phyloP scores from a whole-genome alignment of 2,113 vertebrate genomes.

The Gymnarchus niloticus region DNA sequence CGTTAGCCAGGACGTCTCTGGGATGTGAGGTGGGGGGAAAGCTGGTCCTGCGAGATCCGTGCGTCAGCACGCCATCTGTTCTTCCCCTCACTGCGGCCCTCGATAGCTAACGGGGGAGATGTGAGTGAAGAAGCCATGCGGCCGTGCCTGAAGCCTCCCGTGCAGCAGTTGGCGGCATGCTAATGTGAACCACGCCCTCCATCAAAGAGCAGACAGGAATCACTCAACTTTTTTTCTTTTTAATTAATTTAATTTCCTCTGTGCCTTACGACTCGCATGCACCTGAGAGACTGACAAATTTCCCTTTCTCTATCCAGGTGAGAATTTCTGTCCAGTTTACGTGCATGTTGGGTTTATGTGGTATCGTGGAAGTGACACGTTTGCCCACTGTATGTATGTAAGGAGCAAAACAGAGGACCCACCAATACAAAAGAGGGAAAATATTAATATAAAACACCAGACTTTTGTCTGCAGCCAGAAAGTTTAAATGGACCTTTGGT shows the following conservation, averaged over 20 bases:
- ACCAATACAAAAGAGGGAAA: neutral
- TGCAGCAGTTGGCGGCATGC: neutral
- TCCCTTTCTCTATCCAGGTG: neutral
- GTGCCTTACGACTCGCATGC: neutral
- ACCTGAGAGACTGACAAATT: neutral
- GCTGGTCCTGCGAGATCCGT: neutral
- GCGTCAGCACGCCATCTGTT: conserved; percentile 22
- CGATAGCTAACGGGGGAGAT: neutral
- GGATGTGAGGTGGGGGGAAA: neutral
- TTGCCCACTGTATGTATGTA: too few species aligned
- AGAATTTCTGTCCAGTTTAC: neutral
- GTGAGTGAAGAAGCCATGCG: neutral
- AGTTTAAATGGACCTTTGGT: neutral
- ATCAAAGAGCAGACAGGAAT: neutral
- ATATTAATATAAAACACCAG: neutral
- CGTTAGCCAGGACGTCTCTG: neutral
- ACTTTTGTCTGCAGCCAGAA: neutral
- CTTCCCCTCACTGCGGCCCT: neutral
- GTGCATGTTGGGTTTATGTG: neutral
- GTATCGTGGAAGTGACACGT: neutral
- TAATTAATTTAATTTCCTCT: neutral
- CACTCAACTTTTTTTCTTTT: neutral
- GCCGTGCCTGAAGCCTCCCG: neutral
- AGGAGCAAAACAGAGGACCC: neutral
- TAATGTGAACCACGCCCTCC: neutral